A percentile compares a stretch with the other conserved stretches of the same genome.
phyloP scores from a whole-genome alignment of 2,797 vertebrate species.

The Platyrinchus mystaceus region DNA sequence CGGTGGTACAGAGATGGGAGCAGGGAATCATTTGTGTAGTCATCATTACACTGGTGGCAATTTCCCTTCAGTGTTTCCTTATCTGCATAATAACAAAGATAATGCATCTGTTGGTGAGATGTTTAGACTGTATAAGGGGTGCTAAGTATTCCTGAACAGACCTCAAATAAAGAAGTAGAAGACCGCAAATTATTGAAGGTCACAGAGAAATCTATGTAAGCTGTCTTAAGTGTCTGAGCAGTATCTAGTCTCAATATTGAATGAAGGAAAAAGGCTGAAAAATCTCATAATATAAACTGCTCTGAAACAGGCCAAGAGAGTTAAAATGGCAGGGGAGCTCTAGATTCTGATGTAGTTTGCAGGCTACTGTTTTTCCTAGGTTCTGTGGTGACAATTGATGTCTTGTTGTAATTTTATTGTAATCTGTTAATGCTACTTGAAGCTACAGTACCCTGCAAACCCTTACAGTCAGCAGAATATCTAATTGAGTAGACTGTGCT shows the following conservation, averaged over 20 bases:
- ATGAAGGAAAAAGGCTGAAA: neutral
- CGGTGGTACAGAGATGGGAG: neutral
- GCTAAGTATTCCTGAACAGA: neutral
- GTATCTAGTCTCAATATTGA: neutral
- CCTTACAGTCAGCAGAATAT: neutral
- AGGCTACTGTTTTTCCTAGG: neutral
- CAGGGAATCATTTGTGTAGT: neutral
- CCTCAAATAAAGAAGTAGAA: neutral
- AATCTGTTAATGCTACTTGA: neutral
- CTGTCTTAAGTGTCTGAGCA: neutral
- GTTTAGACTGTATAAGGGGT: neutral
- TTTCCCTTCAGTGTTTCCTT: neutral
- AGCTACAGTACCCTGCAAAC: neutral
- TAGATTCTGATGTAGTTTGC: neutral
- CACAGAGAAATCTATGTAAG: neutral
- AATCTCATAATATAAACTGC: neutral
- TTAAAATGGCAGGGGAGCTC: neutral
- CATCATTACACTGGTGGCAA: neutral
- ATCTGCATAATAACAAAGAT: neutral
- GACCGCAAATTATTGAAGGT: neutral
- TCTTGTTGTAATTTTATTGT: neutral
- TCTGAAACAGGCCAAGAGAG: neutral
- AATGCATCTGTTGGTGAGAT: neutral
- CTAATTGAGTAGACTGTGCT: neutral
- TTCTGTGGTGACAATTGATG: neutral